Base-by-base conservation (phyloP, 2,888 invertebrate species). In the Eueremaeus valkanovi region DNA sequence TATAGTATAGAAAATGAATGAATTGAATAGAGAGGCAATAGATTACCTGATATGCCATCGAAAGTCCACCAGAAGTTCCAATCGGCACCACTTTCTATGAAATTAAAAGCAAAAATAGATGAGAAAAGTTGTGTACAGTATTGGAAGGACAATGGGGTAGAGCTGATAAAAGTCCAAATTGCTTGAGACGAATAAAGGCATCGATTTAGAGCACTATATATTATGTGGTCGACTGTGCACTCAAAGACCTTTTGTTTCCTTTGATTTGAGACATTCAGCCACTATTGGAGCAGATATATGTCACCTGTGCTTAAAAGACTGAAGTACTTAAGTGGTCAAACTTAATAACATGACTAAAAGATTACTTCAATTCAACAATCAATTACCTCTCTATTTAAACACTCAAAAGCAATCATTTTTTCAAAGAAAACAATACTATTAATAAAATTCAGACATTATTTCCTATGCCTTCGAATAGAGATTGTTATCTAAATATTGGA, bases 21-120 rank as follows among this genome's bases (percentile, higher is more conserved):
- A 24, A 55, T 24, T 55, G 27, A 2, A 55, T 9, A 24, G 9
- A 24, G 49, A n/a, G n/a, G 55, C 27, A n/a, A 55, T 55, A 42
- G n/a, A 27, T 72, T 73, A 77, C 77, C 77, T 31, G 77, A 78
- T 36, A 78, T 78, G 24, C 78, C 78, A 66, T 78, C 78, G 51
- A 77, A 78, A 21, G 77, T 78, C 78, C 78, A 78, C 78, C 78
- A 78, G 49, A 73, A 73, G 40, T 77, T 73, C 77, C 77, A 77
- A 66, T 77, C 75, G 21, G 40, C 66, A 36, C 66, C n/a, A 5
- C 8, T 66, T 66, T 66, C 66, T 66, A 21, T 66, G 11, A 36
- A 66, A 66, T 66, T 66, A 36, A 66, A 33, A 11, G 9, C n/a
- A 66, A 66, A 36, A 66, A 66, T 66, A n/a, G 66, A 66, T 66